These are phyloP conservation scores for Leptosomus discolor DNA, from an alignment of 2,113 vertebrate genomes.

Conservation along the genomic window DNA sequence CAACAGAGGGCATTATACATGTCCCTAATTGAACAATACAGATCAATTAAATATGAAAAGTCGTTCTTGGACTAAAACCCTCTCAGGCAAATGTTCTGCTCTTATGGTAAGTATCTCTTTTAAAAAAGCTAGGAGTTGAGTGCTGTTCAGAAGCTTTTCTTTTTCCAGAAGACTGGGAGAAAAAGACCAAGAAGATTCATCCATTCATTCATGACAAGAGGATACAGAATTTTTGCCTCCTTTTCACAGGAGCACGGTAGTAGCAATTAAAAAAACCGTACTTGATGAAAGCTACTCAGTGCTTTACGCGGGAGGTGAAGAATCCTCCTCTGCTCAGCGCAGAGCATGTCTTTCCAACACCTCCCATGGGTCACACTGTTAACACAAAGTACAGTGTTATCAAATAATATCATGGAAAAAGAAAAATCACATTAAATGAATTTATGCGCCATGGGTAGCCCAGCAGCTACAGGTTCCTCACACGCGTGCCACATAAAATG, in stretches of 20 bases:
- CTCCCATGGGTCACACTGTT: neutral
- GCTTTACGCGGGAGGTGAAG: neutral
- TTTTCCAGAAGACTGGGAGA: neutral
- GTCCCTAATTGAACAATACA: constrained; percentile 18
- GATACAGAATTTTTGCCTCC: neutral
- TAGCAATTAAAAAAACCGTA: neutral
- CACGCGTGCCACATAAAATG: neutral
- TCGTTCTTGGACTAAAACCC: neutral
- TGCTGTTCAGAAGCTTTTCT: neutral
- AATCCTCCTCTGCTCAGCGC: neutral
- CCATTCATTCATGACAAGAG: neutral
- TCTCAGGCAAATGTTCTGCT: constrained; percentile 40
- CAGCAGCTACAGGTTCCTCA: neutral
- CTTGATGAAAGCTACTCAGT: neutral
- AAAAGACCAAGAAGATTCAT: neutral
- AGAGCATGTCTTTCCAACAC: neutral
- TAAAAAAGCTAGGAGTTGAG: neutral
- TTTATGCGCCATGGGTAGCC: neutral
- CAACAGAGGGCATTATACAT: constrained; percentile 1
- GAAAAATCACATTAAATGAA: neutral
- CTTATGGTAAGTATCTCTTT: constrained; percentile 1
- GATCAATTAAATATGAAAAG: constrained; percentile 18
- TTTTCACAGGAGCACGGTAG: neutral
- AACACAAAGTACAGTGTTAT: neutral
- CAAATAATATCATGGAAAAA: neutral